Conservation (phyloP, 2,113 vertebrate genomes). For the Rhombomys opimus region DNA sequence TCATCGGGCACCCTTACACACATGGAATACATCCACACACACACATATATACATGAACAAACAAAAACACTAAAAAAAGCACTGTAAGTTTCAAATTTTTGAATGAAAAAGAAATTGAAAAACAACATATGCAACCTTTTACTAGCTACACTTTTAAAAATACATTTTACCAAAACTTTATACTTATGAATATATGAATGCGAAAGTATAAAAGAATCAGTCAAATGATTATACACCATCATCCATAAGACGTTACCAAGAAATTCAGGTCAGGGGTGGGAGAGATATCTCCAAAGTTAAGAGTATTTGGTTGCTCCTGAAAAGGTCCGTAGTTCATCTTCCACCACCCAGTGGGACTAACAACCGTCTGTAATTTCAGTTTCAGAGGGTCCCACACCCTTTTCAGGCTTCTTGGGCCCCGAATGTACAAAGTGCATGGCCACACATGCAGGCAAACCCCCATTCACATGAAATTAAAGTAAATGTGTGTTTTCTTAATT, state of each 20-base stretch:
- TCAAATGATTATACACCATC: background rate
- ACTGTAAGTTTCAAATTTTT: background rate
- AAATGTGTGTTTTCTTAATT: background rate
- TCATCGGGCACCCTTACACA: background rate
- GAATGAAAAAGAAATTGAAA: conserved; percentile 27
- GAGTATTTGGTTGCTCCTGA: background rate
- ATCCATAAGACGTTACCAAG: background rate
- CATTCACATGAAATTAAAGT: background rate
- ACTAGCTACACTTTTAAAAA: conserved; percentile 12
- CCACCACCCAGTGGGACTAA: background rate
- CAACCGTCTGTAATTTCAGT: background rate
- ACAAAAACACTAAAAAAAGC: background rate
- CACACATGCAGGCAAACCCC: background rate
- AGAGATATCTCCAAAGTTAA: background rate
- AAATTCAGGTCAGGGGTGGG: background rate
- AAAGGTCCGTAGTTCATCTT: background rate
- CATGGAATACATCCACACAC: background rate
- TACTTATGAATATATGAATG: background rate
- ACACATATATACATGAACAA: background rate
- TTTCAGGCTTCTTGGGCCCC: background rate
- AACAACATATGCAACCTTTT: background rate
- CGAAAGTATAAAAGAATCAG: background rate
- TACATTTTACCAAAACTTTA: background rate
- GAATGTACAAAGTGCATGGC: background rate
- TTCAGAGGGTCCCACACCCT: background rate